Evolutionary conservation across 2,113 vertebrate species (phyloP), one percentile per base, ranked within the genome.

Genomic region (Nothobranchius kuhntae): DNA sequence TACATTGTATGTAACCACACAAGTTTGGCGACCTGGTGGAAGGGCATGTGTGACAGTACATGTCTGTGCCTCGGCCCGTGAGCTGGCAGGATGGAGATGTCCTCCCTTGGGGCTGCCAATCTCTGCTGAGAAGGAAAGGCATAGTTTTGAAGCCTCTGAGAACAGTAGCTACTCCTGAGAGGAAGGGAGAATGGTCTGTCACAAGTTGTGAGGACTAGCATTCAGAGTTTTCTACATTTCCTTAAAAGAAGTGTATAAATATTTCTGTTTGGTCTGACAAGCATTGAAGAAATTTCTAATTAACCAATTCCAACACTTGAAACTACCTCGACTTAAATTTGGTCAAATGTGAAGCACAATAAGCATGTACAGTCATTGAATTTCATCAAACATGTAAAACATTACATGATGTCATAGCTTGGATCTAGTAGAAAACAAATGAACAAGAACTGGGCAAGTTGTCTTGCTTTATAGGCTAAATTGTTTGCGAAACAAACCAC

Each of bases 21-120:
- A 84, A 78, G 71, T 86, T 81, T 73, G 71, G 30, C 63, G 61
- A 54, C 77, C 71, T 55, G 68, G 61, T 71, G 64, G 78, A 89
- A 80, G 76, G 64, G 77, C 72, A 66, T 69, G 72, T 90, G 70
- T 90, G 87, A 91, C 89, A 90, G 80, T 50, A 61, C 73, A 65
- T 67, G 77, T 72, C 56, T 86, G 80, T 62, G 64, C 76, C 78
- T 69, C 71, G 63, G 71, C 71, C 65, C 53, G 61, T 53, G 60
- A 86, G 79, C 63, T 81, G 83, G 81, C 85, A 44, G 54, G 81
- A 67, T 53, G 76, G 79, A 89, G 74, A 14, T 68, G 51, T 13
- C 53, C 59, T 87, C 89, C 86, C 82, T 38, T 8, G 63, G 80
- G 89, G 77, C 80, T 80, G 78, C 73, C 86, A 80, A 57, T 86